Percentiles rank a stretch among this genome's conserved stretches.
phyloP scores from a whole-genome alignment of 2,888 invertebrate genomes.

The Dysmachus trigonus region DNA sequence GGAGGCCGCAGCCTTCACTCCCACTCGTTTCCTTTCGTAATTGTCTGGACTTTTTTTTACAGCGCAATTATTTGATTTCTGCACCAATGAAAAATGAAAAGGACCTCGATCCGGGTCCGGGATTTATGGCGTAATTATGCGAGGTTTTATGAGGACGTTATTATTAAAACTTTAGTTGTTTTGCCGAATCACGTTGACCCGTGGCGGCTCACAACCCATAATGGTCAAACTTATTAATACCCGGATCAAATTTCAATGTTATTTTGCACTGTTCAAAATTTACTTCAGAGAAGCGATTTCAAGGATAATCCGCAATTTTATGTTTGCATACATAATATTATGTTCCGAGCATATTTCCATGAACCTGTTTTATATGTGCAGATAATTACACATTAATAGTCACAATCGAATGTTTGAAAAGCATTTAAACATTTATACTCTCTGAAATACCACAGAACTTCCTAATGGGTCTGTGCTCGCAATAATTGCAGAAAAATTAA shows the following conservation, averaged over 20 bases:
- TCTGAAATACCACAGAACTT: background rate
- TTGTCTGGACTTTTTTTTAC: constrained; percentile 6
- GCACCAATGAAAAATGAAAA: background rate
- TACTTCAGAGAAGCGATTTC: background rate
- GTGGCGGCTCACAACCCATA: background rate
- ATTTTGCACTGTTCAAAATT: background rate
- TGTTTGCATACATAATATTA: background rate
- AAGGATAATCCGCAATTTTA: background rate
- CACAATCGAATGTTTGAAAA: background rate
- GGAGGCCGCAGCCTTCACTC: background rate
- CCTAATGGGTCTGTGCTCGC: background rate
- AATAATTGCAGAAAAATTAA: background rate
- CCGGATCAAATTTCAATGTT: background rate
- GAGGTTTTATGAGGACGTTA: background rate
- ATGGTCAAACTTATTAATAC: background rate
- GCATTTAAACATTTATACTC: background rate
- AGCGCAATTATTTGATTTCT: background rate
- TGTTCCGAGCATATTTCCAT: background rate
- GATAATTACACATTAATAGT: background rate
- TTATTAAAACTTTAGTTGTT: background rate
- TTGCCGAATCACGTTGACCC: background rate
- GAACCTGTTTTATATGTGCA: background rate
- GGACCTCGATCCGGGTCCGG: background rate
- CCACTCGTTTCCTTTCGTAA: constrained; percentile 1
- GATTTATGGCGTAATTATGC: background rate